Base-by-base conservation (phyloP, 2,888 invertebrate genomes). In the Theristus sp. region DNA sequence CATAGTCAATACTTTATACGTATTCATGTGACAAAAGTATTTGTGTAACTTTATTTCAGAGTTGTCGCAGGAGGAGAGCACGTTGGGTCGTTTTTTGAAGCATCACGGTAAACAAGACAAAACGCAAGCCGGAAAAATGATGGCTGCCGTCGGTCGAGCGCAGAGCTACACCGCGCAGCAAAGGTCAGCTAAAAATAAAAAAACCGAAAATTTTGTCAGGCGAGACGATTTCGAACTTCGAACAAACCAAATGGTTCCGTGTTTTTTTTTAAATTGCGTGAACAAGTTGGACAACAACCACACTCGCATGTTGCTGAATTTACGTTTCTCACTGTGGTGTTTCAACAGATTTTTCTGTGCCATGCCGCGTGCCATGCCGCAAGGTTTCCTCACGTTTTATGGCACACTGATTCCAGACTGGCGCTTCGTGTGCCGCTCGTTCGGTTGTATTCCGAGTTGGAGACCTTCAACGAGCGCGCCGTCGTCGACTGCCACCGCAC, bases 51-150 rank as follows among this genome's bases (percentile, higher is more conserved):
- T n/a, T n/a, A 38, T 49, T 70, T n/a, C 65, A 83, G 83, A 85
- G 71, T 80, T 96, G 68, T 89, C 94, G 10, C 90, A 93, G 76
- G 94, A 94, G 75, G 94, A 94, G 77, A 91, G 90, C 76, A 82
- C 86, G 2, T 83, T 94, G 77, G 91, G 96, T 1, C 82, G 90
- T 67, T 94, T 96, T 75, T 79, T 98, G 63, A 90, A 91, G 73
- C 89, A 90, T 74, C 84, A 88, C 65, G 89, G 93, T 1, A 89
- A 90, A 75, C 83, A 83, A 65, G 86, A 87, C 71, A 84, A 84
- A 73, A 87, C 88, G 31, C 80, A 84, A 62, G 89, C 90, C 1
- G 86, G 86, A 0, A 84, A 85, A 75, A 84, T 86, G 77, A 86
- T 89, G 83, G 82, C 83, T 55, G 80, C 80, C 62, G 83, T 85